Evolutionary conservation across 2,888 invertebrate species (phyloP).

Genomic region (Phania funesta): DNA sequence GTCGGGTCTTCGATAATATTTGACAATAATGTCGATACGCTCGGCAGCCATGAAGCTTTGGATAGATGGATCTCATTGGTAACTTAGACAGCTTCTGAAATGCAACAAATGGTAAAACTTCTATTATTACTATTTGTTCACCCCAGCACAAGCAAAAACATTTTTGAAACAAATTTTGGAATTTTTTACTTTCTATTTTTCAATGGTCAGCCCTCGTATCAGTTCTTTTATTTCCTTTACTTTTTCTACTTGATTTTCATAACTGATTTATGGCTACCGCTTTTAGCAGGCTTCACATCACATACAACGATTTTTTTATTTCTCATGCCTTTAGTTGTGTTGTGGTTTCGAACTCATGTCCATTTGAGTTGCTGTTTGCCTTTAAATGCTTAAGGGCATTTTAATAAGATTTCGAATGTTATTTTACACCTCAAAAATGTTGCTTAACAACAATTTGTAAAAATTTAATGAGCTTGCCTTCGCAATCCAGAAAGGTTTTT

Average conservation of each 20-base stretch:
- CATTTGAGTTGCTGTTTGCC: not conserved
- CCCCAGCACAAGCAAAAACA: no score
- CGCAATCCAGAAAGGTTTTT: constrained; percentile 4
- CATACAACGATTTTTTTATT: not conserved
- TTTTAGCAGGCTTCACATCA: constrained; percentile 37
- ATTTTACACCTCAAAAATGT: constrained; percentile 59
- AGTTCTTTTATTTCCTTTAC: not conserved
- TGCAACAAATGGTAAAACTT: no score
- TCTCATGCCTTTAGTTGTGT: no score
- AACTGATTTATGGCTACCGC: constrained; percentile 56
- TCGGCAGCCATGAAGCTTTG: no score
- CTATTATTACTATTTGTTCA: no score
- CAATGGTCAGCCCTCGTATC: not conserved
- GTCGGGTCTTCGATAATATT: no score
- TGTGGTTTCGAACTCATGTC: not conserved
- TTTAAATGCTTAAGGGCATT: constrained; percentile 47
- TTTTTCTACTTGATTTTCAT: constrained; percentile 24
- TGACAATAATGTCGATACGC: no score
- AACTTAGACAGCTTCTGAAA: no score
- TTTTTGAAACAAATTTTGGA: no score
- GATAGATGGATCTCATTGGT: no score
- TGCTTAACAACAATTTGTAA: constrained; percentile 50
- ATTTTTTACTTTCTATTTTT: no score
- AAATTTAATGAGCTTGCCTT: constrained; percentile 45
- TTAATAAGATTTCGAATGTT: constrained; percentile 46